Evolutionary conservation across 2,113 vertebrate species (phyloP), one percentile per base, ranked within the genome.

Genomic region (Lanius collurio): DNA sequence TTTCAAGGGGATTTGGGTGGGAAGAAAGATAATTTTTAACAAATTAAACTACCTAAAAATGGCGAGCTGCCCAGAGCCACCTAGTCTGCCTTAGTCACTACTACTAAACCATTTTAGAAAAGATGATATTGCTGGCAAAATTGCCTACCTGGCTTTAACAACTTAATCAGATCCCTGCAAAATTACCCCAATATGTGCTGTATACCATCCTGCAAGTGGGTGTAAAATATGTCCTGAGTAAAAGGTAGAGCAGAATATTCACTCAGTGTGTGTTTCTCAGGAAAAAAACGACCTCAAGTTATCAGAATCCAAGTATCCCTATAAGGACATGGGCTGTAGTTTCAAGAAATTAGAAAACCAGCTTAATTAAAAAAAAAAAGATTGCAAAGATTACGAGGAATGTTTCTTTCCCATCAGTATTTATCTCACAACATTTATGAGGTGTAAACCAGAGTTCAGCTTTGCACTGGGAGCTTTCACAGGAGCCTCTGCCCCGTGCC

Each of bases 11-110:
- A 94, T 89, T 95, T 86, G 84, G 85, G 91, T 95, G 82, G 91
- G 89, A 91, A 92, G 93, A 33, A 90, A 88, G 93, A 95, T 81
- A 69, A 95, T 96, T 96, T 95, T 96, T 97, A 96, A 96, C 92
- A 95, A 96, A 94, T 95, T 94, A 93, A 97, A 95, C 96, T 95
- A 96, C 95, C 94, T 97, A 80, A 87, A 94, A 90, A 96, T 95
- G 94, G 95, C 95, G 28, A 59, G 76, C 82, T 95, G 93, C 96
- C 92, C 94, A 73, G 90, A 96, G 95, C 80, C 83, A 93, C 95
- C 95, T 87, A 67, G 80, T 71, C 73, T 90, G 92, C 93, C 60
- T 93, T 70, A 90, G 83, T 90, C 86, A 92, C 86, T 83, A 52
- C 93, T 64, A 90, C 56, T 71, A 86, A 80, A 65, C 91, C 26